A percentile compares a stretch with the other conserved stretches of the same genome.
phyloP scores from a whole-genome alignment of 2,113 vertebrate genomes.

The Gambusia affinis region DNA sequence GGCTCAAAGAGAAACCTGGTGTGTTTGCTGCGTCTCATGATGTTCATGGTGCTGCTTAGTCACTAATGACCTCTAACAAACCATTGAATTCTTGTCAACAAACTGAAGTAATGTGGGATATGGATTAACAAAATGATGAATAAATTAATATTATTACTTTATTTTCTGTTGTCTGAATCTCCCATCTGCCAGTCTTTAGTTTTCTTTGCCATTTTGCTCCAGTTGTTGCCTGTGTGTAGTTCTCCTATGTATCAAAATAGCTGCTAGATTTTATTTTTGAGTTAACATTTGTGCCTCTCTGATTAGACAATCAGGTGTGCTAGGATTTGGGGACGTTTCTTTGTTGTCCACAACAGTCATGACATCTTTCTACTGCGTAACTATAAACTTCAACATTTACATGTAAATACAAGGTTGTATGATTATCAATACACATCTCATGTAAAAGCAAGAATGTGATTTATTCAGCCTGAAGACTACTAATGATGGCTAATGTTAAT shows the following conservation, averaged over 20 bases:
- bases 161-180: not conserved
- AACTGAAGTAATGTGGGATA: not conserved
- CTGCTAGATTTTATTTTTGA: not conserved
- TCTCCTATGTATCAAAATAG: not conserved
- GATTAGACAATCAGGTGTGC: not conserved
- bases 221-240: not conserved
- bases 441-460: constrained; percentile 1
- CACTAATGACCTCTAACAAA: too few species aligned
- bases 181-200: not conserved
- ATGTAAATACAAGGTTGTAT: not conserved
- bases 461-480: not conserved
- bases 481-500: too few species aligned
- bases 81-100: not conserved
- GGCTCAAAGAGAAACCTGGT: not conserved
- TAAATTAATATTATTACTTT: not conserved
- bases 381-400: not conserved
- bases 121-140: not conserved
- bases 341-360: not conserved
- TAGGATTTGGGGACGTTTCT: not conserved
- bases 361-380: not conserved
- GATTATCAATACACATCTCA: not conserved
- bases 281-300: not conserved
- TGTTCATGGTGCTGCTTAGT: not conserved
- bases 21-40: not conserved
- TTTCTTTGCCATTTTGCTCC: not conserved